Evolutionary conservation across 2,797 vertebrate species (phyloP).

Genomic region (Cetoscarus ocellatus): DNA sequence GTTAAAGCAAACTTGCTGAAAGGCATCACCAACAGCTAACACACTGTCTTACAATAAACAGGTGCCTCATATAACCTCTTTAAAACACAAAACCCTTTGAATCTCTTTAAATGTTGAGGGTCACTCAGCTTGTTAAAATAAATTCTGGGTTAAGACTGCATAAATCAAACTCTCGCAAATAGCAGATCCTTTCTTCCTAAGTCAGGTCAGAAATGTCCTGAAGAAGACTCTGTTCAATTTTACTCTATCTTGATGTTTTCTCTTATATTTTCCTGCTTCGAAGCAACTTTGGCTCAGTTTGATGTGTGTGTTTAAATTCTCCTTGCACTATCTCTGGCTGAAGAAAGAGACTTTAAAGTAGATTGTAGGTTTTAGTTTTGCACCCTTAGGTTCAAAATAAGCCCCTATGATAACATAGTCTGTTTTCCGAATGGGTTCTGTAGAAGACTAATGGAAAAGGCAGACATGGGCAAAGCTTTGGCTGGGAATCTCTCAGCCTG

Average conservation of each 20-base stretch:
- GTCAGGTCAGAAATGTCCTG: not conserved
- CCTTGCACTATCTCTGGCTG: slow-evolving; percentile 20
- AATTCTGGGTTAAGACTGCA: not conserved
- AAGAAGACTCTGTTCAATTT: not conserved
- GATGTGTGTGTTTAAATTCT: slow-evolving; percentile 27
- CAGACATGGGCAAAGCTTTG: slow-evolving; percentile 9
- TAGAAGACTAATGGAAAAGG: not conserved
- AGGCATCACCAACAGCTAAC: too few relatives aligned
- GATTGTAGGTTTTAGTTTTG: slow-evolving; percentile 13
- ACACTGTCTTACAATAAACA: too few relatives aligned
- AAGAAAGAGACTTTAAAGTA: slow-evolving; percentile 42
- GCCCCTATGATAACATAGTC: slow-evolving; percentile 18
- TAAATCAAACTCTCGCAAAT: not conserved
- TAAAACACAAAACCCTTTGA: too few relatives aligned
- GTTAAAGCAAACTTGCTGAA: too few relatives aligned
- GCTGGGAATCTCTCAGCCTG: slow-evolving; percentile 40
- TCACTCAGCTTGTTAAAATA: too few relatives aligned
- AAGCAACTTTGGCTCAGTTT: slow-evolving; percentile 15
- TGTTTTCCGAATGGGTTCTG: slow-evolving; percentile 32
- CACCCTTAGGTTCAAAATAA: slow-evolving; percentile 23
- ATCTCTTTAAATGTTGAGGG: too few relatives aligned
- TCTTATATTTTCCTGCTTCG: slow-evolving; percentile 1
- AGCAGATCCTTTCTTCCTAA: not conserved
- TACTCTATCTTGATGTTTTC: slow-evolving; percentile 14
- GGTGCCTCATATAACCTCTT: too few relatives aligned